Evolutionary conservation across 2,113 vertebrate species (phyloP), one percentile per base, ranked within the genome.

Genomic region (Sardina pilchardus): DNA sequence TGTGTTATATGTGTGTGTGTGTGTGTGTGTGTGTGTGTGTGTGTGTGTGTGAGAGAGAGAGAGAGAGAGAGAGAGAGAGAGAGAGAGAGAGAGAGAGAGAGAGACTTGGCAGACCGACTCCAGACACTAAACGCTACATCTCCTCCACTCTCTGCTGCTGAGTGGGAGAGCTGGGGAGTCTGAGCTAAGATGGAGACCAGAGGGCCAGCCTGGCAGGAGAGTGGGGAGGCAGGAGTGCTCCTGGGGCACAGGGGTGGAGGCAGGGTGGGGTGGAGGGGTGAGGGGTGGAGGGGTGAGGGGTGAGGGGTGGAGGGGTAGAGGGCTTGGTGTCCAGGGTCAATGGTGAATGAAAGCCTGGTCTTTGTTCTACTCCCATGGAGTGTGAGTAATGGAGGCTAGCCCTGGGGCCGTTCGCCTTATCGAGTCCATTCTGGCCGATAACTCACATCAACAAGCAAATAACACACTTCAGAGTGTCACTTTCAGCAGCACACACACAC

Each of bases 341-440:
- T 43, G 39, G 82, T 44, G 83, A 82, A 47, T 83, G 47, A 81
- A 83, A 88, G 81, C 42, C 48, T 39, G 30, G 53, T 83, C 85
- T 89, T 86, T 89, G 81, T 87, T 89, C 81, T 19, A 59, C 63
- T 86, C 53, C 10, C 17, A 83, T 86, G 85, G 75, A 81, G 81
- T 71, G 67, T 53, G 30, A 53, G 26, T 87, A 78, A 85, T 59
- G 39, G 39, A 82, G 78, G 21, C 83, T 43, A 6, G 17, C 43
- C 81, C 53, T 24, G 39, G 45, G 36, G 44, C 87, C 82, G 39
- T 80, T 36, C 42, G 67, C 75, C 44, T 85, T 26, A 88, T 88
- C 78, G 6, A 56, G 81, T 47, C 80, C 21, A 86, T 82, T 30
- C 47, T 59, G 44, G 82, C 10, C n/a, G 43, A 87, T 63, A 86